Percentiles rank a stretch among this genome's conserved stretches.
These are phyloP conservation scores for Drosophila kanapiae DNA, from an alignment of 1,140 invertebrate genomes.

Conservation along the genomic window DNA sequence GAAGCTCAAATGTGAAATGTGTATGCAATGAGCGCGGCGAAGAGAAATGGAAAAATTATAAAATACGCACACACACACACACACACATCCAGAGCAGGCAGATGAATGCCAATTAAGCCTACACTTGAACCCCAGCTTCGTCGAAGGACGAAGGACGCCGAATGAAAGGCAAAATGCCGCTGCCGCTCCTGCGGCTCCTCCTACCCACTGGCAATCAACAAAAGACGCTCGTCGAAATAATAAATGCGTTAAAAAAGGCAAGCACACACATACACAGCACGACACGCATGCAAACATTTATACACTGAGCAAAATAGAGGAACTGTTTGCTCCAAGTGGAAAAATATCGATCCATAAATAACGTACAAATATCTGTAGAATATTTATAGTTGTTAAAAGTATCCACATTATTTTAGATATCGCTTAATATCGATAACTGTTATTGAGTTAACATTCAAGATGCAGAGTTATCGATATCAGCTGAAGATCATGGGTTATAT, in stretches of 20 bases:
- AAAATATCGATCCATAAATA: too few species aligned
- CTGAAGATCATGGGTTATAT: too few species aligned
- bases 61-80: slow-evolving; percentile 51
- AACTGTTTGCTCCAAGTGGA: too few species aligned
- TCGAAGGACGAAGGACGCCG: slow-evolving; percentile 50
- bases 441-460: too few species aligned
- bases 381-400: too few species aligned
- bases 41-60: slow-evolving; percentile 80
- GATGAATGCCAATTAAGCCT: slow-evolving; percentile 80
- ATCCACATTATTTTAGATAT: too few species aligned
- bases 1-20: slow-evolving; percentile 64
- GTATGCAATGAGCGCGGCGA: slow-evolving; percentile 59
- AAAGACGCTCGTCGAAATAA: slow-evolving; percentile 76
- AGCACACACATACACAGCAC: slow-evolving; percentile 20
- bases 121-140: slow-evolving; percentile 65
- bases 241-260: slow-evolving; percentile 73
- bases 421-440: too few species aligned
- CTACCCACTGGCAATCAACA: slow-evolving; percentile 67
- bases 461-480: too few species aligned
- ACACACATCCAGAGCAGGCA: slow-evolving; percentile 18
- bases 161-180: slow-evolving; percentile 36
- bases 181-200: not conserved
- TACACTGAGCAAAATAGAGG: not conserved
- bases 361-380: too few species aligned
- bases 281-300: slow-evolving; percentile 23